Percentiles rank a stretch among this genome's conserved stretches.
phyloP scores from a whole-genome alignment of 2,113 vertebrate species.

The Urocynchramus pylzowi region DNA sequence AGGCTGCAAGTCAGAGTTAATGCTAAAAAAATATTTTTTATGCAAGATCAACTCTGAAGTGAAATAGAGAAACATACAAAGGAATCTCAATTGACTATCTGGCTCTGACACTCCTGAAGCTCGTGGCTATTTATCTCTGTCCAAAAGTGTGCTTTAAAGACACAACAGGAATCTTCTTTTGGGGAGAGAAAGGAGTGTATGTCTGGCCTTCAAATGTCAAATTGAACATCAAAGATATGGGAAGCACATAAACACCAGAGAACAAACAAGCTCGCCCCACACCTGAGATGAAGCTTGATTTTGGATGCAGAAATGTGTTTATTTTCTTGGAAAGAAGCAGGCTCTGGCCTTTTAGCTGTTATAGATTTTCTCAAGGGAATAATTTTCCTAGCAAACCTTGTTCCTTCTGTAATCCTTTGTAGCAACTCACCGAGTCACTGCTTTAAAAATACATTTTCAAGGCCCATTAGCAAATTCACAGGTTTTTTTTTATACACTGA shows the following conservation, averaged over 20 bases:
- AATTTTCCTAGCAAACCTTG: slow-evolving; percentile 29
- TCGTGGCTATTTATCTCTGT: background rate
- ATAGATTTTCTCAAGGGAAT: background rate
- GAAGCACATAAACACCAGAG: background rate
- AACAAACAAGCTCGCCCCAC: background rate
- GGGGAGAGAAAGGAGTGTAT: background rate
- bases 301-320: slow-evolving; percentile 2
- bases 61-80: background rate
- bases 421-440: slow-evolving; percentile 12
- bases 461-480: slow-evolving; percentile 78
- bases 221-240: background rate
- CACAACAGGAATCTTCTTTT: background rate
- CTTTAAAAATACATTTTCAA: slow-evolving; percentile 69
- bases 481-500: slow-evolving; percentile 64
- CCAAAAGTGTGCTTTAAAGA: slow-evolving; percentile 24
- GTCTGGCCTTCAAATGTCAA: background rate
- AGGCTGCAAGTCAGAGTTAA: background rate
- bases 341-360: slow-evolving; percentile 1
- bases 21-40: background rate
- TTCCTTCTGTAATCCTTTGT: slow-evolving; percentile 26
- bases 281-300: slow-evolving; percentile 3
- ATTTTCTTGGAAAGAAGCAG: slow-evolving; percentile 29
- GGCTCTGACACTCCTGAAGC: background rate
- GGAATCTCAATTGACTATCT: background rate
- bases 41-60: slow-evolving; percentile 4